Conservation (phyloP, 2,113 vertebrate genomes). For the Jaculus jaculus region DNA sequence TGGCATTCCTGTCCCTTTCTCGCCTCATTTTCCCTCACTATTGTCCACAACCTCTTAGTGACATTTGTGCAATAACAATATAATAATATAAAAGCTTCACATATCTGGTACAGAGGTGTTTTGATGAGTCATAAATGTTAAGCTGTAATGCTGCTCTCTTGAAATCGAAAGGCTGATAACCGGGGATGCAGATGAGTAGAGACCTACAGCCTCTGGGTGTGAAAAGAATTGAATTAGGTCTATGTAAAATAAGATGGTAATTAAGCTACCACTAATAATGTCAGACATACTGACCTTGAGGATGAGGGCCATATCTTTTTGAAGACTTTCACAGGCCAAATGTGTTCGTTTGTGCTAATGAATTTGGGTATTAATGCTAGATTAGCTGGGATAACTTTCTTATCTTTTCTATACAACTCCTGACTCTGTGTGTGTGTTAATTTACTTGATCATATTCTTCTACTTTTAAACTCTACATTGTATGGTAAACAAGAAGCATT, state of each 20-base stretch:
- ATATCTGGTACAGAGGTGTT: neutral
- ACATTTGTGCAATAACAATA: neutral
- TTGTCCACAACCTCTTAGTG: neutral
- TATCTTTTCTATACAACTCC: neutral
- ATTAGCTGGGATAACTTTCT: neutral
- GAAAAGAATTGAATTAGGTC: neutral
- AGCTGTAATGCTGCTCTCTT: neutral
- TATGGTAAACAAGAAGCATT: neutral
- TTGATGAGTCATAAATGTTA: slow-evolving; percentile 19
- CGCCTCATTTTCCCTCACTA: neutral
- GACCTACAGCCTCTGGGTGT: neutral
- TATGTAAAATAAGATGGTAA: slow-evolving; percentile 31
- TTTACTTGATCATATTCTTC: neutral
- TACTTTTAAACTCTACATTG: neutral
- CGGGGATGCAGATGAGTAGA: slow-evolving; percentile 3
- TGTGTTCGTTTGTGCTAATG: neutral
- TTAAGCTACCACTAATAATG: neutral
- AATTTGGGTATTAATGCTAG: neutral
- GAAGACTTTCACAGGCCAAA: neutral
- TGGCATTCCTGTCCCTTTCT: neutral
- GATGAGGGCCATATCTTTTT: neutral
- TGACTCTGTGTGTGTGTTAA: neutral
- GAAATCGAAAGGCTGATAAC: slow-evolving; percentile 31
- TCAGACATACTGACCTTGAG: neutral
- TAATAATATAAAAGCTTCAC: neutral